Conservation (phyloP, 2,888 invertebrate genomes). For the Xestia sexstrigata region DNA sequence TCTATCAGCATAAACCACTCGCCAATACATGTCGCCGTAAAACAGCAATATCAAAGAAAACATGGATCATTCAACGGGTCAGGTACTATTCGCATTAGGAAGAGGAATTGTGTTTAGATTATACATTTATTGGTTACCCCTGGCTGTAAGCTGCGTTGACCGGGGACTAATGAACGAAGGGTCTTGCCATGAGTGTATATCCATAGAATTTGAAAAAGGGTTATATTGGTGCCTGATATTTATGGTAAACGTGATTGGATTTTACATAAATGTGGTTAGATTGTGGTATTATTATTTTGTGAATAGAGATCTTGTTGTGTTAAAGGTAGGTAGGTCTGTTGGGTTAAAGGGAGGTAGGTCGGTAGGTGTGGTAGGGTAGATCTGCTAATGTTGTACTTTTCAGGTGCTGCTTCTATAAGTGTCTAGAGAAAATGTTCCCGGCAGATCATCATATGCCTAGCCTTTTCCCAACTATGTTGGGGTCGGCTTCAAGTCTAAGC, state of each 20-base stretch:
- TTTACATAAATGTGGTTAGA: slow-evolving; percentile 13
- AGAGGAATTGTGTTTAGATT: slow-evolving; percentile 41
- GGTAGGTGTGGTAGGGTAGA: too few species aligned
- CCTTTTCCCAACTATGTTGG: too few species aligned
- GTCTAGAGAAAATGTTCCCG: neutral
- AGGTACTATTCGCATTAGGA: slow-evolving; percentile 17
- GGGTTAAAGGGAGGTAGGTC: neutral
- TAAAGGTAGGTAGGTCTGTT: neutral
- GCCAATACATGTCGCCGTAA: slow-evolving; percentile 17
- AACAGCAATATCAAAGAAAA: slow-evolving; percentile 22
- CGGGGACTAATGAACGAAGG: slow-evolving; percentile 44
- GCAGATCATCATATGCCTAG: too few species aligned
- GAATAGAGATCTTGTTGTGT: slow-evolving; percentile 1
- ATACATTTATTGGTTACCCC: slow-evolving; percentile 38
- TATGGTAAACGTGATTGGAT: slow-evolving; percentile 41
- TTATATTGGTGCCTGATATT: slow-evolving; percentile 20
- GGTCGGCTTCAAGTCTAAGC: too few species aligned
- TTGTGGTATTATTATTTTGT: slow-evolving; percentile 21
- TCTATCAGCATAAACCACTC: slow-evolving; percentile 18
- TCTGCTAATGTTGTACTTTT: neutral
- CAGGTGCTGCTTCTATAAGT: neutral
- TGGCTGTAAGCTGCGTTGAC: slow-evolving; percentile 46
- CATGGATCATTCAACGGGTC: neutral
- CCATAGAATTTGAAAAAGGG: slow-evolving; percentile 28
- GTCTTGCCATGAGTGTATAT: neutral